Conservation (phyloP, 2,888 invertebrate species). For the Yponomeuta cagnagella region DNA sequence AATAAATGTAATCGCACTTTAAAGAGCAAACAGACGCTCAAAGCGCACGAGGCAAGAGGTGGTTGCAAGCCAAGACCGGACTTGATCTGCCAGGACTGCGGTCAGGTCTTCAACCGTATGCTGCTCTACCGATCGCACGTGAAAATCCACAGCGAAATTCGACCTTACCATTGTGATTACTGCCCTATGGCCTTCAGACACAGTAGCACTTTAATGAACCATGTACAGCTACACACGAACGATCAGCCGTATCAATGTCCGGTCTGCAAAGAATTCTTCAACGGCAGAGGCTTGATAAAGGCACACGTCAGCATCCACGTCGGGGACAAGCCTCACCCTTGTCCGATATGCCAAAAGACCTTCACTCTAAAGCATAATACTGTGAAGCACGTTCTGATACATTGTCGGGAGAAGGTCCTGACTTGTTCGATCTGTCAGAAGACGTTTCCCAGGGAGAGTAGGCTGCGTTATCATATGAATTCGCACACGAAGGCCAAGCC, state of each 20-base stretch:
- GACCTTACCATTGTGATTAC: slow-evolving; percentile 28
- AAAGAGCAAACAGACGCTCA: not conserved
- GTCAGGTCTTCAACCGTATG: slow-evolving; percentile 30
- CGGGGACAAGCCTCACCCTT: slow-evolving; percentile 39
- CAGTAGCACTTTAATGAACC: slow-evolving; percentile 44
- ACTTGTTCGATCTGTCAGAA: slow-evolving; percentile 51
- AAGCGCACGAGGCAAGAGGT: not conserved
- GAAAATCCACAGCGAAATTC: slow-evolving; percentile 28
- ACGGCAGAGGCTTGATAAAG: slow-evolving; percentile 34
- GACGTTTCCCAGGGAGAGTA: slow-evolving; percentile 47
- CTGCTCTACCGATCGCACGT: slow-evolving; percentile 32
- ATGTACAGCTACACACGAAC: slow-evolving; percentile 40
- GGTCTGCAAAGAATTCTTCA: slow-evolving; percentile 34
- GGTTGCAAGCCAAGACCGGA: not conserved
- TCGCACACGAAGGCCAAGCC: slow-evolving; percentile 45
- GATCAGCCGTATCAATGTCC: slow-evolving; percentile 32
- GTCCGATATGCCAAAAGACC: slow-evolving; percentile 39
- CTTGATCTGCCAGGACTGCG: slow-evolving; percentile 28
- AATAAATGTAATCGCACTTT: not conserved
- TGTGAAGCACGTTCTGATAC: slow-evolving; percentile 42
- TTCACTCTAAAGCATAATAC: slow-evolving; percentile 56
- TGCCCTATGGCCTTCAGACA: slow-evolving; percentile 41
- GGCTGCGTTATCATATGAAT: slow-evolving; percentile 52
- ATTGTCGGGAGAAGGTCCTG: slow-evolving; percentile 42
- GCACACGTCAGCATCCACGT: slow-evolving; percentile 47